Evolutionary conservation across 2,888 invertebrate genomes (phyloP).

Genomic region (Stenotaenia linearis): DNA sequence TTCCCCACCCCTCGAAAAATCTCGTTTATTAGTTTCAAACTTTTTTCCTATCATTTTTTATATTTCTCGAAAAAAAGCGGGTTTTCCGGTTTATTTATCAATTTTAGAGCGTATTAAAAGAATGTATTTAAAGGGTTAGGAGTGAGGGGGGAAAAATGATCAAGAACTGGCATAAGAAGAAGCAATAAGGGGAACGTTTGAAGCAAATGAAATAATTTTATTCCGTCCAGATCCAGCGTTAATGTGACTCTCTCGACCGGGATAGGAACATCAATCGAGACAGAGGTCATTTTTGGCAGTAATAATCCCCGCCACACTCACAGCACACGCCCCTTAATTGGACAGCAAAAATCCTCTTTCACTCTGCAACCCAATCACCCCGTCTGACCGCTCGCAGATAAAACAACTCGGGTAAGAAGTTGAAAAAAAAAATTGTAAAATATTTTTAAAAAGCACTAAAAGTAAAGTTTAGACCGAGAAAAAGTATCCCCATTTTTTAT

Average conservation of each 20-base stretch:
- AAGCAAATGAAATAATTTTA: conserved; percentile 30
- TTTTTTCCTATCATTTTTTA: neutral
- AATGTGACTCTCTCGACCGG: neutral
- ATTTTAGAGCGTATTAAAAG: neutral
- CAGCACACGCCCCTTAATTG: conserved; percentile 9
- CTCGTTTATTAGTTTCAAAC: neutral
- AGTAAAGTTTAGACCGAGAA: no score
- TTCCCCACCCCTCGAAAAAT: neutral
- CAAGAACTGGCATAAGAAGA: neutral
- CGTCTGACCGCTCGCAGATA: neutral
- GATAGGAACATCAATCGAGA: neutral
- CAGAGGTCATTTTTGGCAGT: conserved; percentile 8
- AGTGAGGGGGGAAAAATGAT: neutral
- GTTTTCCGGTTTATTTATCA: neutral
- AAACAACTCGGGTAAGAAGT: no score
- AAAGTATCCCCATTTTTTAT: no score
- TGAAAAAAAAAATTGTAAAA: neutral
- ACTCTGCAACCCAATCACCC: neutral
- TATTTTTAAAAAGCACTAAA: neutral
- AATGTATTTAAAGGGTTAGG: neutral
- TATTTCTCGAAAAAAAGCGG: neutral
- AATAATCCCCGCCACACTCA: neutral
- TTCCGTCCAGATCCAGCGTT: conserved; percentile 21
- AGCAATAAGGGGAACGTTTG: neutral
- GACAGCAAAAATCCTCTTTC: conserved; percentile 3